A percentile compares a stretch with the other conserved stretches of the same genome.
Conservation (phyloP, 1,140 invertebrate genomes). For the Ooceraea biroi region DNA sequence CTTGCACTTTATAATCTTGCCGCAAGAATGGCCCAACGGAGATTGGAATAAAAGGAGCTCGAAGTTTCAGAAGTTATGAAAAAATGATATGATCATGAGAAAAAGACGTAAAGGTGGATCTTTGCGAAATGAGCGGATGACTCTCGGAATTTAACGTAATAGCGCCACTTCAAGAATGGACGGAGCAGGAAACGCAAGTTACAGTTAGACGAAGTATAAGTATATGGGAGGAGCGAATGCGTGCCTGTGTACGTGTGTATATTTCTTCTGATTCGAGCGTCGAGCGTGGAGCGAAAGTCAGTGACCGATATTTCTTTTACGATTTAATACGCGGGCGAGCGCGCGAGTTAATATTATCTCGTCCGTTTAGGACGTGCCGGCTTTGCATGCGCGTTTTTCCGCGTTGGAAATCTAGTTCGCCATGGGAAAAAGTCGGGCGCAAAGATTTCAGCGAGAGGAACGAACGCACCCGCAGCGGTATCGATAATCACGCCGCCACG, state of each 20-base stretch:
- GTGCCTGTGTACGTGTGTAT: not conserved
- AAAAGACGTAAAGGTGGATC: not conserved
- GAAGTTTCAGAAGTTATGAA: not conserved
- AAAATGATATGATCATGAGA: not conserved
- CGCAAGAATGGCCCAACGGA: not conserved
- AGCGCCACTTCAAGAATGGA: not conserved
- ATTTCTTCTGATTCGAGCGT: not conserved
- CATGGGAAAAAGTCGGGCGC: constrained; percentile 12
- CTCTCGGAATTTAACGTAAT: not conserved
- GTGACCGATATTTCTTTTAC: constrained; percentile 48
- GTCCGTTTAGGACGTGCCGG: constrained; percentile 19
- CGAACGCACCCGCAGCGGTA: not conserved
- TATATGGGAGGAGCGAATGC: not conserved
- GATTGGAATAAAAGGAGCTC: not conserved
- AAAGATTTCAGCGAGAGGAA: constrained; percentile 12
- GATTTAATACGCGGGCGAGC: not conserved
- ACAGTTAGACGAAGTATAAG: constrained; percentile 8
- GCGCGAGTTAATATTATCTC: constrained; percentile 44
- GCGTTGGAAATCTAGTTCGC: constrained; percentile 34
- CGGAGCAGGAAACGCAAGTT: not conserved
- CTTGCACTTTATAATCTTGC: not conserved
- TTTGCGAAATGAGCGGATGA: not conserved
- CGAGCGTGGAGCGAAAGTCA: constrained; percentile 50
- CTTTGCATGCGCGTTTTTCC: constrained; percentile 45
- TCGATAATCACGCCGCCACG: constrained; percentile 11